These are phyloP conservation scores for Urophycis tenuis DNA, from an alignment of 2,797 vertebrate genomes.

Conservation along the genomic window DNA sequence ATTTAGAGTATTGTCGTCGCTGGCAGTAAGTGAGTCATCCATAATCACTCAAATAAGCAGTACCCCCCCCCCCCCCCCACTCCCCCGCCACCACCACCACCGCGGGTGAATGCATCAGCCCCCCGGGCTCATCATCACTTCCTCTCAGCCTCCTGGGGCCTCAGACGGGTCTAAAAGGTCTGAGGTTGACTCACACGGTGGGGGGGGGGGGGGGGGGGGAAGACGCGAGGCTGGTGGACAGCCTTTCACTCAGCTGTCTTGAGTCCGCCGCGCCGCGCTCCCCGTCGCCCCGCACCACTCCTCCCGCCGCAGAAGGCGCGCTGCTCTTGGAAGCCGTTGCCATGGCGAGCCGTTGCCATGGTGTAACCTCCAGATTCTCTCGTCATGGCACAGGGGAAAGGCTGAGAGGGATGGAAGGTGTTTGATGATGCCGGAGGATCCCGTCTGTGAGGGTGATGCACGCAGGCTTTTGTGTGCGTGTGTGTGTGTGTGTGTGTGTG, in stretches of 20 bases:
- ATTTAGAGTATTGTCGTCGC: not conserved
- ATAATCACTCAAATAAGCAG: not conserved
- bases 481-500: not conserved
- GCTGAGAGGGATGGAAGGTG: conserved; percentile 6
- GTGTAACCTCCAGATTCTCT: conserved; percentile 24
- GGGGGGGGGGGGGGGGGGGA: no score
- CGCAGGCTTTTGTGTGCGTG: not conserved
- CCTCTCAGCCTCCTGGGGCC: not conserved
- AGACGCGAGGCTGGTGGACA: conserved; percentile 30
- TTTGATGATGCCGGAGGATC: conserved; percentile 6
- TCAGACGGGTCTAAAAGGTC: conserved; percentile 19
- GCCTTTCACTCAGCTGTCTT: conserved; percentile 27
- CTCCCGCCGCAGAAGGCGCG: conserved; percentile 34
- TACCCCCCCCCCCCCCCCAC: no score
- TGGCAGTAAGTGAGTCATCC: not conserved
- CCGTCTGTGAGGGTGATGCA: not conserved
- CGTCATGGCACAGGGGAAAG: conserved; percentile 8
- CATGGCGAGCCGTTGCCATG: conserved; percentile 51
- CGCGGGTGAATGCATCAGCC: not conserved
- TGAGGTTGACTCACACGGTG: conserved; percentile 38
- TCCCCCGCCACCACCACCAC: no score
- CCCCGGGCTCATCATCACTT: not conserved
- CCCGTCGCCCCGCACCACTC: conserved; percentile 24
- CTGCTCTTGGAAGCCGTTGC: conserved; percentile 47
- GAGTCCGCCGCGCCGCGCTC: conserved; percentile 34